These are phyloP conservation scores for Apis mellifera DNA, from an alignment of 1,140 invertebrate genomes.

Conservation along the genomic window Amel_HAv3.1 CM009936.2:10032501-10033000, in stretches of 20 bases:
- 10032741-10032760: background rate
- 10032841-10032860: too few relatives aligned
- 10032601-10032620: slow-evolving; percentile 15
- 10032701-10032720: slow-evolving; percentile 40
- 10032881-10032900: background rate
- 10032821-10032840: background rate
- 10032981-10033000: slow-evolving; percentile 12
- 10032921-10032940: background rate
- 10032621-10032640: slow-evolving; percentile 61
- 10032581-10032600: slow-evolving; percentile 52
- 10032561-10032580: slow-evolving; percentile 32
- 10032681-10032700: slow-evolving; percentile 37
- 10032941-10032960: background rate
- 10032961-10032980: too few relatives aligned
- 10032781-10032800: background rate
- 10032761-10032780: background rate
- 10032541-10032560: slow-evolving; percentile 18
- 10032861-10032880: background rate
- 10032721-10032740: background rate
- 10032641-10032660: slow-evolving; percentile 49
- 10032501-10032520: background rate
- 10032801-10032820: background rate
- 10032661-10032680: slow-evolving; percentile 22
- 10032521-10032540: slow-evolving; percentile 3
- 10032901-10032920: slow-evolving; percentile 26